phyloP scores from a whole-genome alignment of 2,888 invertebrate species.

The Mactromeris polynyma region DNA sequence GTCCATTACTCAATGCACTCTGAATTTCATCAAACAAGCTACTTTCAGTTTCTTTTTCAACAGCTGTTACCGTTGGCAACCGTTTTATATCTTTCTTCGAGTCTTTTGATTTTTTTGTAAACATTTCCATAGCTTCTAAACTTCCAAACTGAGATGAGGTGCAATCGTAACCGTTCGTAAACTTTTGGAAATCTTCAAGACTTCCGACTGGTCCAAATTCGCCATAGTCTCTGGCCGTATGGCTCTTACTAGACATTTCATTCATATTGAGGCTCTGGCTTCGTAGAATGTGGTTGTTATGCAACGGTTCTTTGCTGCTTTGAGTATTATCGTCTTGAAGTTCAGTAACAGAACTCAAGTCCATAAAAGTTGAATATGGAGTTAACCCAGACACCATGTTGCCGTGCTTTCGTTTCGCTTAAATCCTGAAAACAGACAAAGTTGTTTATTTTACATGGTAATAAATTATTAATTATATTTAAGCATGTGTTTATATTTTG shows the following conservation, averaged over 20 bases:
- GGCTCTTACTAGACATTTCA: slow-evolving; percentile 61
- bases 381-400: slow-evolving; percentile 62
- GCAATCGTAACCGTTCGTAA: slow-evolving; percentile 66
- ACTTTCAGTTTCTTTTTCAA: not conserved
- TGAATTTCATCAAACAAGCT: slow-evolving; percentile 59
- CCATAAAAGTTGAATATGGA: slow-evolving; percentile 62
- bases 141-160: slow-evolving; percentile 65
- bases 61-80: not conserved
- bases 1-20: slow-evolving; percentile 36
- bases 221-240: slow-evolving; percentile 57
- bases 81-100: not conserved
- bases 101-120: slow-evolving; percentile 23
- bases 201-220: slow-evolving; percentile 61
- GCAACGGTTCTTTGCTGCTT: slow-evolving; percentile 4
- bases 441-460: not conserved
- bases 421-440: slow-evolving; percentile 9
- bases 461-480: no score
- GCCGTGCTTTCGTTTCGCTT: not conserved
- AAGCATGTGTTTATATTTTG: no score
- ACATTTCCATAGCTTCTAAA: slow-evolving; percentile 55
- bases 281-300: slow-evolving; percentile 42
- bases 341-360: slow-evolving; percentile 61
- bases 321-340: slow-evolving; percentile 49
- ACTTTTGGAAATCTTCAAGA: slow-evolving; percentile 66
- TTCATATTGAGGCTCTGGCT: slow-evolving; percentile 63